Evolutionary conservation across 2,888 invertebrate genomes (phyloP).

Genomic region (Drosophila dives): DNA sequence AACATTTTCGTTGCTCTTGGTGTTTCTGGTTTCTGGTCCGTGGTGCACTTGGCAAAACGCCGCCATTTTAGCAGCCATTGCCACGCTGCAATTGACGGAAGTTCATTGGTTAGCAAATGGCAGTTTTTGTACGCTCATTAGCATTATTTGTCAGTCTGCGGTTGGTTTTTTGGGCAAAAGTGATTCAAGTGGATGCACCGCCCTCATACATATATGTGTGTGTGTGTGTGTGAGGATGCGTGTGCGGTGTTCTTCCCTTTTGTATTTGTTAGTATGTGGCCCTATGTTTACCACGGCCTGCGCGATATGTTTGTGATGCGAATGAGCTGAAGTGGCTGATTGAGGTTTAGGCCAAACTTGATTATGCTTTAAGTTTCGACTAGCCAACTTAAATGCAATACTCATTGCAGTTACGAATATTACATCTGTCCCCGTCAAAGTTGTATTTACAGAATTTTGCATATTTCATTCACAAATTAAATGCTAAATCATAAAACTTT

Average conservation of each 20-base stretch:
- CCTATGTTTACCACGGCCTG: conserved; percentile 7
- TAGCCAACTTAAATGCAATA: not conserved
- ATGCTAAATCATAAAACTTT: not conserved
- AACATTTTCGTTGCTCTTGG: conserved; percentile 56
- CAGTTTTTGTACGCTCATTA: conserved; percentile 80
- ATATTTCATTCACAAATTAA: not conserved
- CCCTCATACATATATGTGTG: conserved; percentile 21
- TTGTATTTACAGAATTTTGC: not conserved
- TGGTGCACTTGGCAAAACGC: conserved; percentile 70
- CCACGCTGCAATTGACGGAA: conserved; percentile 76
- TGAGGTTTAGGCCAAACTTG: conserved; percentile 14
- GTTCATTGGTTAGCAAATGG: conserved; percentile 79
- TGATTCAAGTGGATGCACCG: conserved; percentile 63
- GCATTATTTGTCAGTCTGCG: conserved; percentile 78
- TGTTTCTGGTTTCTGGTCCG: conserved; percentile 40
- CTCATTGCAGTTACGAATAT: not conserved
- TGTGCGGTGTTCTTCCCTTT: conserved; percentile 10
- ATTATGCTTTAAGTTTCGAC: not conserved
- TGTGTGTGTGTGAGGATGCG: conserved; percentile 5
- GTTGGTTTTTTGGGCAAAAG: conserved; percentile 63
- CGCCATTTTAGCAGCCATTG: conserved; percentile 74
- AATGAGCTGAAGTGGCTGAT: conserved; percentile 21
- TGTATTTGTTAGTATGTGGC: conserved; percentile 4
- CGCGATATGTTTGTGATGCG: conserved; percentile 23
- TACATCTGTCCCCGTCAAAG: not conserved